Percentiles rank a stretch among this genome's conserved stretches.
These are phyloP conservation scores for Molossus molossus DNA, from an alignment of 2,797 vertebrate genomes.

Conservation along the genomic window DNA sequence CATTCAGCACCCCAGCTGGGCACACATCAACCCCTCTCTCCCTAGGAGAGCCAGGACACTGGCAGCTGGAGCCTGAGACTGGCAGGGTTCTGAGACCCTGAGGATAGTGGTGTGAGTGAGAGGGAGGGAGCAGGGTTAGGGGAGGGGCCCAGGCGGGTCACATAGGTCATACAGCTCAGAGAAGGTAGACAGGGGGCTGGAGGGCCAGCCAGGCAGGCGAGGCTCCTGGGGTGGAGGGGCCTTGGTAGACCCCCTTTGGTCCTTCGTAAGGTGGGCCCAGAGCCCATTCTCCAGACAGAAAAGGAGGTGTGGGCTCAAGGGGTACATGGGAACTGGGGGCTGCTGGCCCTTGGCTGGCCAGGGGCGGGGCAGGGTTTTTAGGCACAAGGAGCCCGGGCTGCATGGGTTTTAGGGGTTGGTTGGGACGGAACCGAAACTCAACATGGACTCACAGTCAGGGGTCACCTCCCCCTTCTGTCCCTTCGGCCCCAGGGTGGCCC, in stretches of 20 bases:
- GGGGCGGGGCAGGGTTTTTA: background rate
- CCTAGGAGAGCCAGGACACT: background rate
- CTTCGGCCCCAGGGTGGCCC: background rate
- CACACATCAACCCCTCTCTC: background rate
- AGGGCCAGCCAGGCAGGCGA: background rate
- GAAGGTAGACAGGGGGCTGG: background rate
- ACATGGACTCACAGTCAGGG: background rate
- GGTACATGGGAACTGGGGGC: background rate
- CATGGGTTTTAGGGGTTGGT: background rate
- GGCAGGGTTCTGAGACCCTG: background rate
- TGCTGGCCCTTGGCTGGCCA: background rate
- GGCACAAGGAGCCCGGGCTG: background rate
- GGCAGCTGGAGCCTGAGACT: background rate
- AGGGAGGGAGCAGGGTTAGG: background rate
- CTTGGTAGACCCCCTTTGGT: conserved; percentile 81
- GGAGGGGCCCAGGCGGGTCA: background rate
- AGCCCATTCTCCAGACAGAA: background rate
- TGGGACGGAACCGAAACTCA: background rate
- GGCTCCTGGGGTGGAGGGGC: conserved; percentile 39
- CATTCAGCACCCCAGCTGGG: background rate
- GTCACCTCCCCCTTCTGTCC: background rate
- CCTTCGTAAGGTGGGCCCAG: conserved; percentile 73
- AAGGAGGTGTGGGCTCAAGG: background rate
- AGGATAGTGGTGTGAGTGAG: background rate
- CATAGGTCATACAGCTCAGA: background rate